Base-by-base conservation (phyloP, 2,113 vertebrate species). In the Tor tambroides region DNA sequence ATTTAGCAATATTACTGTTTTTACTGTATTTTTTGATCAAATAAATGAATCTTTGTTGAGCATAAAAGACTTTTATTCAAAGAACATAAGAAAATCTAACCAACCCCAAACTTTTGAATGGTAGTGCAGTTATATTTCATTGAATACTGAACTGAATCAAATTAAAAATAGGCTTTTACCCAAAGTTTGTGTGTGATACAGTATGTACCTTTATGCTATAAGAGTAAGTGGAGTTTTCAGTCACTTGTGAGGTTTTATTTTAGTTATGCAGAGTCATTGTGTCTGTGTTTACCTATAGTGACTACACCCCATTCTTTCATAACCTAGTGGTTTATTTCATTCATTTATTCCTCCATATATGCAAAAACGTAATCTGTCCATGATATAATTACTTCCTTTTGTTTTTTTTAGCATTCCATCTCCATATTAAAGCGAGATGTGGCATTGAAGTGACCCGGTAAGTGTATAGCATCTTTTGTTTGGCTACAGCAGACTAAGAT, bases 341-440 rank as follows among this genome's bases (percentile, higher is more conserved):
- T 10, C 56, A 61, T 61, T 61, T 10, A 56, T 72, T 69, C 65
- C 15, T 32, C 65, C 15, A 4, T 32, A 9, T 72, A 15, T 38
- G 67, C 6, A 59, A 59, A 1, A 59, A 1, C 11, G 1, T n/a
- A n/a, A 61, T n/a, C 21, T 61, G 21, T 61, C 8, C 56, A 61
- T 74, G 19, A n/a, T 74, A 8, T 28, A 32, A 30, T 76, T 46
- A 76, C 3, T 49, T 76, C n/a, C 17, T 30, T 32, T 35, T 32
- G 15, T 67, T 28, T 82, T 59, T 26, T 85, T 43, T 69, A 91
- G 89, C 1, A 5, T 89, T 80, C 26, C 88, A 80, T 91, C 90
- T 28, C 88, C 90, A 9, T 91, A 91, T 86, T 91, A 91, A 81
- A 80, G 69, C 21, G n/a, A 38, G 32, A 11, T 2, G 11, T 65